phyloP scores from a whole-genome alignment of 2,888 invertebrate genomes.

The Neoitamus cyanurus region DNA sequence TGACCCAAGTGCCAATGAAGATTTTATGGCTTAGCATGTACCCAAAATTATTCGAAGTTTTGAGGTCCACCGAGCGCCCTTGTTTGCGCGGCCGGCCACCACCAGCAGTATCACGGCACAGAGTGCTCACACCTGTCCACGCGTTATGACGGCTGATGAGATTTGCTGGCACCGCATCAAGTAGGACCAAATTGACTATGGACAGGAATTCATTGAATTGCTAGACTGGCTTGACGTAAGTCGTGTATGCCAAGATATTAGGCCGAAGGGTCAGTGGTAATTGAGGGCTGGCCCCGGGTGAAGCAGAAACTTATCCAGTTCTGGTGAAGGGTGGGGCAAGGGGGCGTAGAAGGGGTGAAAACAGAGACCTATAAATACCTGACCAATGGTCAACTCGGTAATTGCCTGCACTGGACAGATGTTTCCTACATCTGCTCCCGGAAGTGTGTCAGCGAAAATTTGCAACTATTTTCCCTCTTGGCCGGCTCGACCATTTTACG shows the following conservation, averaged over 20 bases:
- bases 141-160: neutral
- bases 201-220: neutral
- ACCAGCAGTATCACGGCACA: neutral
- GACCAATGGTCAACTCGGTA: neutral
- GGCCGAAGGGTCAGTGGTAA: neutral
- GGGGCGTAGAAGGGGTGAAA: neutral
- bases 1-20: constrained; percentile 5
- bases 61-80: neutral
- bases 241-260: neutral
- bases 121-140: neutral
- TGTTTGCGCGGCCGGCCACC: neutral
- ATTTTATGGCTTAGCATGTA: neutral
- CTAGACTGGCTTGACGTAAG: neutral
- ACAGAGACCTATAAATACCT: neutral
- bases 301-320: neutral
- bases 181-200: neutral
- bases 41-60: neutral
- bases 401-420: neutral
- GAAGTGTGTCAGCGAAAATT: neutral
- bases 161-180: neutral
- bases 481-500: neutral
- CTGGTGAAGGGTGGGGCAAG: neutral
- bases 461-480: neutral
- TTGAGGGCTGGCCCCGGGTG: neutral
- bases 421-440: neutral